Evolutionary conservation across 2,888 invertebrate species (phyloP).

Genomic region (Drosophila subsilvestris): DNA sequence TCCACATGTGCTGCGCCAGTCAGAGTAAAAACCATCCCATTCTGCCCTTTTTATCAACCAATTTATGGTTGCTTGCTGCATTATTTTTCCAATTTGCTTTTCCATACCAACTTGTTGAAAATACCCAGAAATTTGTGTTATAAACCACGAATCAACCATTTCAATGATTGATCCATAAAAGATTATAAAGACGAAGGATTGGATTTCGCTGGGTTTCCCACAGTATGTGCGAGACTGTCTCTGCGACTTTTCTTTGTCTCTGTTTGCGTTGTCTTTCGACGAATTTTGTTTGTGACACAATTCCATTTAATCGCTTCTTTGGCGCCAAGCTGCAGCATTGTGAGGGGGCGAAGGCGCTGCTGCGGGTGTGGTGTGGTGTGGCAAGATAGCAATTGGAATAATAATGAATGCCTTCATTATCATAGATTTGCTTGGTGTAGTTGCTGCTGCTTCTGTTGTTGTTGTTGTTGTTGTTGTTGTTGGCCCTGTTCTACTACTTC

Average conservation of each 20-base stretch:
- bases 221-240: conserved; percentile 36
- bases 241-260: conserved; percentile 7
- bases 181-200: not conserved
- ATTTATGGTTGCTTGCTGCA: conserved; percentile 26
- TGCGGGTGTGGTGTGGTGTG: conserved; percentile 6
- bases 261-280: conserved; percentile 47
- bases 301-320: conserved; percentile 81
- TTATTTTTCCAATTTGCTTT: conserved; percentile 65
- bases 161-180: not conserved
- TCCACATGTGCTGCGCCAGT: conserved; percentile 57
- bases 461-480: conserved; percentile 43
- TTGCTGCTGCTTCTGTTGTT: no score
- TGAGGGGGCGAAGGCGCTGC: conserved; percentile 27
- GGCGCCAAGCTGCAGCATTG: conserved; percentile 70
- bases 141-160: not conserved
- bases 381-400: conserved; percentile 67
- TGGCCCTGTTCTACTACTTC: conserved; percentile 29
- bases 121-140: not conserved
- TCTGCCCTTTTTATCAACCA: not conserved
- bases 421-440: conserved; percentile 58
- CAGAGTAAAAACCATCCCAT: conserved; percentile 43
- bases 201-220: not conserved
- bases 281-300: conserved; percentile 75
- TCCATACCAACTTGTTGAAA: conserved; percentile 39
- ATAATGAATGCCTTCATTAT: conserved; percentile 78